Evolutionary conservation across 2,797 vertebrate species (phyloP).

Genomic region (Brotula barbata): DNA sequence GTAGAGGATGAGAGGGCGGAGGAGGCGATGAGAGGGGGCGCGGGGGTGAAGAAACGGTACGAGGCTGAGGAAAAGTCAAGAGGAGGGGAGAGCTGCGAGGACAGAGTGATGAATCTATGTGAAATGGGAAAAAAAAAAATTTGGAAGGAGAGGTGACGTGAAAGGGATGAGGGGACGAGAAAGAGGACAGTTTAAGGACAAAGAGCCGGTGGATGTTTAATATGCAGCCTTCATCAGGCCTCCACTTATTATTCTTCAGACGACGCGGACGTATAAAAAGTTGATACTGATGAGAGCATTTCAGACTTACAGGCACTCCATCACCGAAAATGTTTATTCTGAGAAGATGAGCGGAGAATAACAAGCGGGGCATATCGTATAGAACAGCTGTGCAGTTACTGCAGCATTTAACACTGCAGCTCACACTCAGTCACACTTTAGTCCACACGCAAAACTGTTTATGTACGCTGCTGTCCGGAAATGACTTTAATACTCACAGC

Average conservation of each 20-base stretch:
- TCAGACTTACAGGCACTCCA: conserved; percentile 27
- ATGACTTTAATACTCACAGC: no score
- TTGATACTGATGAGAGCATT: conserved; percentile 33
- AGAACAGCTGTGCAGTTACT: conserved; percentile 14
- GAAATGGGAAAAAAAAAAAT: conserved; percentile 3
- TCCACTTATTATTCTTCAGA: conserved; percentile 22
- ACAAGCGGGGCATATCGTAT: conserved; percentile 12
- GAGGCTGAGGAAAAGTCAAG: conserved; percentile 17
- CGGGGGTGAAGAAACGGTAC: not conserved
- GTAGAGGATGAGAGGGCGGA: conserved; percentile 45
- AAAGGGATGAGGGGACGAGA: conserved; percentile 26
- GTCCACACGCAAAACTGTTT: not conserved
- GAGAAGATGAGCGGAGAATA: conserved; percentile 24
- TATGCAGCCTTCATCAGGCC: conserved; percentile 10
- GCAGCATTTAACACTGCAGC: conserved; percentile 1
- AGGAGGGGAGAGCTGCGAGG: not conserved
- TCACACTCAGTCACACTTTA: not conserved
- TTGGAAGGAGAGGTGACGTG: conserved; percentile 3
- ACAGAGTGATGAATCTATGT: conserved; percentile 21
- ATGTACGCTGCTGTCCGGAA: no score
- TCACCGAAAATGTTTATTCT: conserved; percentile 45
- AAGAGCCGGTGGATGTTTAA: conserved; percentile 1
- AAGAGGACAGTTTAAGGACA: conserved; percentile 11
- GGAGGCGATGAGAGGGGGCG: conserved; percentile 24
- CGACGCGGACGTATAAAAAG: conserved; percentile 22